These are phyloP conservation scores for Drosophila subsilvestris DNA, from an alignment of 2,888 invertebrate species.

Conservation along the genomic window DNA sequence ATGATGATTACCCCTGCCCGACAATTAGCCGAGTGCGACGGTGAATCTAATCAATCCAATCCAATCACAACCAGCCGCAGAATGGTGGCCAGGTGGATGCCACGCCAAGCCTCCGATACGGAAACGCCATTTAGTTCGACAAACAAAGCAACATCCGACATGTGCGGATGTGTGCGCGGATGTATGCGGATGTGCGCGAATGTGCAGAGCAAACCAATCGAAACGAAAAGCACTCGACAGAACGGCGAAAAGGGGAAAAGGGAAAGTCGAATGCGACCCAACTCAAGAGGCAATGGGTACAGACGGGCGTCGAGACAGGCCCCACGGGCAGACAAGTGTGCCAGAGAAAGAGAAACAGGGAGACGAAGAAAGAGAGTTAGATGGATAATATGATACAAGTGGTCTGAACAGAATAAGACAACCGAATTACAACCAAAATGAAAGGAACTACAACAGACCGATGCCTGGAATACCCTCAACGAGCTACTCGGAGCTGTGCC, in stretches of 20 bases:
- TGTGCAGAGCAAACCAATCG: conserved; percentile 31
- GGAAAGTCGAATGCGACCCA: conserved; percentile 48
- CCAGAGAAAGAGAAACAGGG: conserved; percentile 25
- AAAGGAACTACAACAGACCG: neutral
- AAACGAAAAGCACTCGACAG: conserved; percentile 57
- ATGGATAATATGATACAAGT: conserved; percentile 1
- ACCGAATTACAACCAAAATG: neutral
- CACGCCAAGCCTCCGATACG: conserved; percentile 11
- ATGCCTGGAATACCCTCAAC: neutral
- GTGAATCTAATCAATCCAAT: conserved; percentile 53
- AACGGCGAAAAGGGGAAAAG: conserved; percentile 48
- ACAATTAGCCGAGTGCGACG: conserved; percentile 1
- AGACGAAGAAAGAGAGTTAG: conserved; percentile 5
- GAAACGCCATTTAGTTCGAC: conserved; percentile 57
- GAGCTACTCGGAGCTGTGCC: neutral
- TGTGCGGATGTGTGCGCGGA: conserved; percentile 30
- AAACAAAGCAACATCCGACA: conserved; percentile 55
- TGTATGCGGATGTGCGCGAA: conserved; percentile 26
- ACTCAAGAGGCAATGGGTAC: conserved; percentile 64
- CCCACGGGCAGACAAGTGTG: conserved; percentile 53
- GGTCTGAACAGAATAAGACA: neutral
- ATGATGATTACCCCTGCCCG: neutral
- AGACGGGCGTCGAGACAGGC: conserved; percentile 70
- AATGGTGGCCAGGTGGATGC: conserved; percentile 60
- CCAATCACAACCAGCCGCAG: conserved; percentile 61